These are phyloP conservation scores for Hydrotaea diabolus DNA, from an alignment of 2,888 invertebrate genomes.

Conservation along the genomic window DNA sequence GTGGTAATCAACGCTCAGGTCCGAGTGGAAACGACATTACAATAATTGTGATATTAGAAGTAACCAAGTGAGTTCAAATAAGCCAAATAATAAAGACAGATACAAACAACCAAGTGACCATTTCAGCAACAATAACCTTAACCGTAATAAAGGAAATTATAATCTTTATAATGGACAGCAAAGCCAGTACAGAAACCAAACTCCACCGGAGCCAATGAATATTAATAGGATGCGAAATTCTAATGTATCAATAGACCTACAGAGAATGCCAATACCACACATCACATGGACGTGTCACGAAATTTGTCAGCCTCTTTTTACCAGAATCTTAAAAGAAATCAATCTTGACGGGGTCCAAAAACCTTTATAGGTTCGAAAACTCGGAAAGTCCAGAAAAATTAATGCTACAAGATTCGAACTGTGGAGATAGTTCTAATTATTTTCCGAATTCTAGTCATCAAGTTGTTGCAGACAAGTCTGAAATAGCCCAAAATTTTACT, in stretches of 20 bases:
- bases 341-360: no score
- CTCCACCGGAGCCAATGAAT: background rate
- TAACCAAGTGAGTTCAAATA: background rate
- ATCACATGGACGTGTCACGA: background rate
- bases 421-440: background rate
- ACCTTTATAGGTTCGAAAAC: no score
- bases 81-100: background rate
- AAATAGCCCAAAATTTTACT: background rate
- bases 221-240: background rate
- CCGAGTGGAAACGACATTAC: background rate
- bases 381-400: no score
- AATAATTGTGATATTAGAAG: background rate
- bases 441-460: background rate
- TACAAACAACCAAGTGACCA: background rate
- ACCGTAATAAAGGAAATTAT: background rate
- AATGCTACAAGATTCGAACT: no score
- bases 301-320: no score
- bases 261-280: background rate
- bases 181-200: background rate
- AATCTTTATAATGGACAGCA: background rate
- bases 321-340: no score
- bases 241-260: background rate
- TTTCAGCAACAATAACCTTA: background rate
- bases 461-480: background rate
- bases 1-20: background rate